Evolutionary conservation across 2,113 vertebrate genomes (phyloP), one percentile per base, ranked within the genome.

Genomic region (Nerophis lumbriciformis): DNA sequence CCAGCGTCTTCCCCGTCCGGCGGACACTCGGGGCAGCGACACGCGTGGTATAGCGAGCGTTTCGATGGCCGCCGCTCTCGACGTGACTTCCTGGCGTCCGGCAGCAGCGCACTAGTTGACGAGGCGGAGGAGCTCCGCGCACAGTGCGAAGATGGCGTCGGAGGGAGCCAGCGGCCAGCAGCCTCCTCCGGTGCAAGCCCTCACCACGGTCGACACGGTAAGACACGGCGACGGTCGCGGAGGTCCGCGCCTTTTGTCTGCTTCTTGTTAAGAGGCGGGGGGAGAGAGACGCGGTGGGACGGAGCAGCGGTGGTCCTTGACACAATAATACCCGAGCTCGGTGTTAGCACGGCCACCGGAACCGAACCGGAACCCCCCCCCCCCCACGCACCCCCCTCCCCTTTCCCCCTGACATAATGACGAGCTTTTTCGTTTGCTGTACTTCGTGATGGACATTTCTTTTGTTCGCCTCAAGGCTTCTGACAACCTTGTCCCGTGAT

Each of bases 141-240:
- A 81, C 89, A 88, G 86, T 69, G 85, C 83, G 88, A 92, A 92
- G 90, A 92, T 91, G 90, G 90, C 90, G 90, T 90, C 90, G 84
- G 88, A 90, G 77, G 89, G 89, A 89, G 87, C 88, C 80, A 89
- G 84, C 83, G 87, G 87, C 82, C 88, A 90, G 83, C 88, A 89
- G 82, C 86, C 85, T 82, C 84, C 90, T 72, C 85, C 89, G 81
- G 82, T 87, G 65, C 89, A 89, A 65, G 86, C 85, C 53, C 83
- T 90, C 82, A 78, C 85, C 21, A 68, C 90, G 71, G 81, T 90
- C 53, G 90, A 91, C 76, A 76, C 87, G 90, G 90, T 92, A 82
- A 88, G 88, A 69, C 45, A 14, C 6, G 49, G 11, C 14, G 7
- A 37, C 36, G 37, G n/a, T n/a, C 14, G 42, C 7, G 49, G 1